Evolutionary conservation across 2,888 invertebrate species (phyloP), one percentile per base, ranked within the genome.

Genomic region (Germaria angustata): DNA sequence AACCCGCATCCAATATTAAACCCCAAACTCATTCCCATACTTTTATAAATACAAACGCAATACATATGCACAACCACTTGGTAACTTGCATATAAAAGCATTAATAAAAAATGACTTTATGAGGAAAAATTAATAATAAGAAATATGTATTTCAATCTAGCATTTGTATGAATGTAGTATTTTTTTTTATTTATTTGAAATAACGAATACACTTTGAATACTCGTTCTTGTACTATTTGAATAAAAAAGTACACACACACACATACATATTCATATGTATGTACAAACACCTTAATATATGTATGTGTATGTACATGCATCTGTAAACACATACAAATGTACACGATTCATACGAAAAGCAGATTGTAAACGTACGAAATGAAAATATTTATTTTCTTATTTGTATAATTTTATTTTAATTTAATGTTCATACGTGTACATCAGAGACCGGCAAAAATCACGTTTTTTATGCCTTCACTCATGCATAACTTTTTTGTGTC

Each of bases 111-210:
- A 75, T 65, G 46, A 76, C 72, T 81, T 81, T 77, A 81, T 81
- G 81, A 78, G 68, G 73, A 81, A 81, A 80, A 81, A 78, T 81
- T 81, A 69, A 78, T 81, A 81, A 73, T 78, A 81, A 81, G 66
- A 77, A 72, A 81, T 44, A 57, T 6, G 6, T 55, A 53, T 72
- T 51, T 72, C 51, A 46, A 73, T 57, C 24, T 39, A 17, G 11
- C 22, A n/a, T 72, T 20, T 55, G 73, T 44, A 15, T 8, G 22
- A 36, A 34, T 36, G 41, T 44, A 15, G n/a, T 41, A 34, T 61
- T 28, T 57, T 20, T 24, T 41, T 28, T 49, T 44, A 53, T 36
- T 59, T 51, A 68, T 59, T 77, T 77, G 41, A 68, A 78, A 79
- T 72, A 72, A 65, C 72, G 59, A 79, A 79, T 72, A 59, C 22